These are phyloP conservation scores for Hydrotaea cyrtoneurina DNA, from an alignment of 2,888 invertebrate species.

Conservation along the genomic window DNA sequence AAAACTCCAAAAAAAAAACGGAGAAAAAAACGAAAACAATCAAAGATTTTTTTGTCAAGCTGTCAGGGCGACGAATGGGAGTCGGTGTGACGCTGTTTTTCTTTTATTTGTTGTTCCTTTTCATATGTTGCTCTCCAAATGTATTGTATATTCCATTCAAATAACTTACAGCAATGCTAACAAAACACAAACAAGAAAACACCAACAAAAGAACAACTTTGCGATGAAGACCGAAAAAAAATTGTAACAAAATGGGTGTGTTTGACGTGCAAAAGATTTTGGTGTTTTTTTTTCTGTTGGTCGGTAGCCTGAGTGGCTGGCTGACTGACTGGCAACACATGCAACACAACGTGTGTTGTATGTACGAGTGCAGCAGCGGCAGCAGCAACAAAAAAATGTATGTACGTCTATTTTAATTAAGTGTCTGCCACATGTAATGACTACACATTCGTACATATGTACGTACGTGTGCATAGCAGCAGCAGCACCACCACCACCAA, in stretches of 20 bases:
- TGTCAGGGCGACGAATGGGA: slow-evolving; percentile 41
- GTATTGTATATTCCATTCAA: slow-evolving; percentile 57
- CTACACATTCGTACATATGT: slow-evolving; percentile 62
- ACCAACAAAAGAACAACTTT: slow-evolving; percentile 42
- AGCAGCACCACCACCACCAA: slow-evolving; percentile 14
- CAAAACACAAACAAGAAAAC: slow-evolving; percentile 37
- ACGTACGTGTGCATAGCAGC: neutral
- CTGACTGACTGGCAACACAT: slow-evolving; percentile 57
- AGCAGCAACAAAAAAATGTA: slow-evolving; percentile 51
- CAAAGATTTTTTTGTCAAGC: slow-evolving; percentile 53
- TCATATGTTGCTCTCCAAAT: slow-evolving; percentile 51
- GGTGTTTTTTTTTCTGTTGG: slow-evolving; percentile 26
- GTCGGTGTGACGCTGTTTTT: neutral
- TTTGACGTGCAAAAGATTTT: slow-evolving; percentile 66
- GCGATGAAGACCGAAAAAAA: slow-evolving; percentile 38
- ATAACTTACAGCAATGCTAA: slow-evolving; percentile 41
- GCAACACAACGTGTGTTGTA: slow-evolving; percentile 62
- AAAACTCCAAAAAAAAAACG: slow-evolving; percentile 13
- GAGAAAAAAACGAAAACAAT: slow-evolving; percentile 45
- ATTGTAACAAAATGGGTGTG: slow-evolving; percentile 67
- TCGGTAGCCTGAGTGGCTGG: too few species aligned
- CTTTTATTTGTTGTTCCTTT: too few species aligned
- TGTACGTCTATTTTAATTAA: slow-evolving; percentile 67
- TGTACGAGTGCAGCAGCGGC: neutral
- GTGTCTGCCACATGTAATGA: slow-evolving; percentile 68